Conservation (phyloP, 2,797 vertebrate genomes). For the Argentina silus region DNA sequence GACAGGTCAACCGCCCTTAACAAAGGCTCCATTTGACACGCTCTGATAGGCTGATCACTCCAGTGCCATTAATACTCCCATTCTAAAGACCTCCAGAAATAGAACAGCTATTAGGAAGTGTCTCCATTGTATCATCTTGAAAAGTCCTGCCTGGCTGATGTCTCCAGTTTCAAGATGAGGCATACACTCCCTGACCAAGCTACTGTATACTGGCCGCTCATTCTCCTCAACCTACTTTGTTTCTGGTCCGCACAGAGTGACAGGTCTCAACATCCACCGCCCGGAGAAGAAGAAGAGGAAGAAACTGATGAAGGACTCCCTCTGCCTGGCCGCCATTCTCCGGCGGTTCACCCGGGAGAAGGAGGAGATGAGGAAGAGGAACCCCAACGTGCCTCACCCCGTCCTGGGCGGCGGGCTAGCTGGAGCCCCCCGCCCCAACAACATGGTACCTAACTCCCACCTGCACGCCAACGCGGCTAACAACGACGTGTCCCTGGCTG, state of each 20-base stretch:
- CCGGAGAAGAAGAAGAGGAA: constrained; percentile 96
- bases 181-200: not conserved
- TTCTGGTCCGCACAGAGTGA: constrained; percentile 73
- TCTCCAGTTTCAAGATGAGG: not conserved
- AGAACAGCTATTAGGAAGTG: constrained; percentile 30
- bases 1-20: constrained; percentile 50
- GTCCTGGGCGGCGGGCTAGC: constrained; percentile 68
- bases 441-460: constrained; percentile 69
- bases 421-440: constrained; percentile 73
- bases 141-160: not conserved
- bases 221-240: constrained; percentile 63
- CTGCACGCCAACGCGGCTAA: constrained; percentile 45
- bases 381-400: constrained; percentile 47
- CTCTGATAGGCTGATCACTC: constrained; percentile 54
- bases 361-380: constrained; percentile 86
- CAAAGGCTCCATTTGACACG: constrained; percentile 57
- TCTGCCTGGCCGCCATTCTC: constrained; percentile 93
- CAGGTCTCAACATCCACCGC: constrained; percentile 79
- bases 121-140: constrained; percentile 55
- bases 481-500: constrained; percentile 69
- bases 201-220: constrained; percentile 67
- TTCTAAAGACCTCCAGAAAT: constrained; percentile 61
- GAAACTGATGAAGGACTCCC: constrained; percentile 92
- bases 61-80: constrained; percentile 21
- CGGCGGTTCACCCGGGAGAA: constrained; percentile 94